Percentiles rank a stretch among this genome's conserved stretches.
phyloP scores from a whole-genome alignment of 2,113 vertebrate genomes.

The Dicaeum eximium region DNA sequence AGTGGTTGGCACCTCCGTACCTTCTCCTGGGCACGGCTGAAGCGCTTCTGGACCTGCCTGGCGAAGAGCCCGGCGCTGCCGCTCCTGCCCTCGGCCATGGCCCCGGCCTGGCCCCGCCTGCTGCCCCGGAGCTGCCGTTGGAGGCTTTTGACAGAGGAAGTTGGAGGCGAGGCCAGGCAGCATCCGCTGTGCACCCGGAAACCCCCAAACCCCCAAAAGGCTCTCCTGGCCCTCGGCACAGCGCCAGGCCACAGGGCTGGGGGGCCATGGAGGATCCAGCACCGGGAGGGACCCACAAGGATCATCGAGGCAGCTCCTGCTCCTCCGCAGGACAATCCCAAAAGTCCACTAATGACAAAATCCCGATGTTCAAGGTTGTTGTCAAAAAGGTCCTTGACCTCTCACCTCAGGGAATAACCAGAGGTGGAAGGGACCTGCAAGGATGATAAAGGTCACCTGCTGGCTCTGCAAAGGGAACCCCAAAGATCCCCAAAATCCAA shows the following conservation, averaged over 20 bases:
- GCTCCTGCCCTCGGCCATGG: slow-evolving; percentile 83
- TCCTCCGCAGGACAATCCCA: too few relatives aligned
- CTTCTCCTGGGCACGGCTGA: slow-evolving; percentile 93
- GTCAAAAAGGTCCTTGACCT: not conserved
- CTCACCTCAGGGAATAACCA: fast-evolving
- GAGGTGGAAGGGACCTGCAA: fast-evolving
- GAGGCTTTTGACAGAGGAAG: slow-evolving; percentile 53
- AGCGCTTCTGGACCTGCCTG: slow-evolving; percentile 84
- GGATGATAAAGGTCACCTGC: not conserved
- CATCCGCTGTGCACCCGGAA: slow-evolving; percentile 31
- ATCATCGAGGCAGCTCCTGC: not conserved
- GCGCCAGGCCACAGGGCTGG: not conserved
- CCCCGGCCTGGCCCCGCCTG: not conserved
- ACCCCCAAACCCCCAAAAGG: not conserved
- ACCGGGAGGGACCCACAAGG: fast-evolving
- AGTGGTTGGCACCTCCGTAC: slow-evolving; percentile 45
- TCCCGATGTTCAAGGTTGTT: fast-evolving
- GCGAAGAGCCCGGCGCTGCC: slow-evolving; percentile 82
- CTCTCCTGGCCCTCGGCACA: fast-evolving
- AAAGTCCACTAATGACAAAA: not conserved
- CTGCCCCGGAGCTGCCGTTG: slow-evolving; percentile 17
- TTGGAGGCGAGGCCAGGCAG: slow-evolving; percentile 32
- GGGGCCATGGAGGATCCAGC: fast-evolving
- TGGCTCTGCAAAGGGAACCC: not conserved
- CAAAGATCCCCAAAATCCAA: not conserved